Evolutionary conservation across 2,113 vertebrate species (phyloP).

Genomic region (Laticauda colubrina): DNA sequence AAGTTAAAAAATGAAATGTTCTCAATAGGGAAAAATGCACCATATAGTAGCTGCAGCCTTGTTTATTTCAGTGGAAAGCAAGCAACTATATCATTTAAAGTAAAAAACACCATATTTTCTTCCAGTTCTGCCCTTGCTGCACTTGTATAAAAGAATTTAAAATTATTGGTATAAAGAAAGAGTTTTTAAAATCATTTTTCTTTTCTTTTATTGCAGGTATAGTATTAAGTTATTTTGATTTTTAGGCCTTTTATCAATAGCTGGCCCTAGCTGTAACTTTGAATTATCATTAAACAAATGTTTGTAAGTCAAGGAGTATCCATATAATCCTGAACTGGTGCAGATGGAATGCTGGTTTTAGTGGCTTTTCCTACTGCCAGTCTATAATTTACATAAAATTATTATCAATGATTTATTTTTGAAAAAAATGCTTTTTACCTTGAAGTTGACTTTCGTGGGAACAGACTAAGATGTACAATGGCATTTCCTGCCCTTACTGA

Average conservation of each 20-base stretch:
- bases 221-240: background rate
- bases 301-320: background rate
- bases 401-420: background rate
- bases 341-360: background rate
- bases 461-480: too few species aligned
- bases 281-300: background rate
- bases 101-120: background rate
- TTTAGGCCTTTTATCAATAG: constrained; percentile 17
- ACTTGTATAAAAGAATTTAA: background rate
- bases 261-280: background rate
- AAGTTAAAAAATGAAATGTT: background rate
- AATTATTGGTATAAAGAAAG: background rate
- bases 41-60: background rate
- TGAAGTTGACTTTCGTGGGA: background rate
- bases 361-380: background rate
- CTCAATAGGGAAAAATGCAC: background rate
- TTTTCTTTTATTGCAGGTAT: background rate
- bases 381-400: background rate
- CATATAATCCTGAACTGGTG: background rate
- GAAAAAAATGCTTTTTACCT: background rate
- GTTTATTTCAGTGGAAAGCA: background rate
- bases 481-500: background rate
- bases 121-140: background rate
- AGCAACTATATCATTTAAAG: background rate
- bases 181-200: background rate